A percentile compares a stretch with the other conserved stretches of the same genome.
phyloP scores from a whole-genome alignment of 2,113 vertebrate species.

The Miniopterus natalensis region DNA sequence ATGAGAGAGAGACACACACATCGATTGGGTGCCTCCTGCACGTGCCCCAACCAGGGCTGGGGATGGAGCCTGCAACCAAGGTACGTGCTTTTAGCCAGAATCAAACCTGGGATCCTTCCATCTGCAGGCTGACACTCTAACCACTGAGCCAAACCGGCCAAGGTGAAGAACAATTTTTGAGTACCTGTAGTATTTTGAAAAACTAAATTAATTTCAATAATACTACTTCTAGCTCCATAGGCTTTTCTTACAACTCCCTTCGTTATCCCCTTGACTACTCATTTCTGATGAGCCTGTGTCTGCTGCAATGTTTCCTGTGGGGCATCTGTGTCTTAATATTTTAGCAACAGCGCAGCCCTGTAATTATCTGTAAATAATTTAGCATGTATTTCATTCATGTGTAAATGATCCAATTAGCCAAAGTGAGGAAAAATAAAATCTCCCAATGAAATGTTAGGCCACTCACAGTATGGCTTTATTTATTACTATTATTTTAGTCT shows the following conservation, averaged over 20 bases:
- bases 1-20: no score
- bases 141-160: no score
- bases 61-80: no score
- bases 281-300: constrained; percentile 84
- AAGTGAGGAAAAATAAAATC: constrained; percentile 76
- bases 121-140: no score
- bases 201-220: constrained; percentile 77
- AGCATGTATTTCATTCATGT: constrained; percentile 86
- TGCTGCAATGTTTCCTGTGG: constrained; percentile 86
- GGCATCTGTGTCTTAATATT: constrained; percentile 89
- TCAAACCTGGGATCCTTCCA: no score
- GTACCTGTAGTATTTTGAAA: constrained; percentile 6
- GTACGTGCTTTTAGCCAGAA: no score
- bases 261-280: constrained; percentile 82
- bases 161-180: background rate
- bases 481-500: constrained; percentile 76
- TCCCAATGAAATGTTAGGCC: constrained; percentile 79
- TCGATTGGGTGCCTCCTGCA: no score
- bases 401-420: constrained; percentile 87
- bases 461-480: constrained; percentile 79
- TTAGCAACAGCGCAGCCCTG: constrained; percentile 86
- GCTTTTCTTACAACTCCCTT: constrained; percentile 73
- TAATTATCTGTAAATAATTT: constrained; percentile 91
- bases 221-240: constrained; percentile 63
- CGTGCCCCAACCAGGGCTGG: no score